Evolutionary conservation across 2,888 invertebrate species (phyloP).

Genomic region (Dichetophora obliterata): DNA sequence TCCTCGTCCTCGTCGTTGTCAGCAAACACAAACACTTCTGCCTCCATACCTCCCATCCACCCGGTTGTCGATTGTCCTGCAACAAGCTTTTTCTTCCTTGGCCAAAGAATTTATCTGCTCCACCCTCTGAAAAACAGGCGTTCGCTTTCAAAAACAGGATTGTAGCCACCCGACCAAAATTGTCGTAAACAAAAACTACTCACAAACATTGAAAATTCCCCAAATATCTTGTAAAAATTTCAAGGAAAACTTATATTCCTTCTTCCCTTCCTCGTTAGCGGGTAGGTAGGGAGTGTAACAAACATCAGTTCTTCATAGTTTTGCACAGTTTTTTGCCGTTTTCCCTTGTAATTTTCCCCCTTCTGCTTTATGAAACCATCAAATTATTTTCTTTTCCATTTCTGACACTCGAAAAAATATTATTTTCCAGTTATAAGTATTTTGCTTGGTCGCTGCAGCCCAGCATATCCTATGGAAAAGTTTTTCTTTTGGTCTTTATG

Average conservation of each 20-base stretch:
- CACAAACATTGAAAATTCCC: constrained; percentile 41
- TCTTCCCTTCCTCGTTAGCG: background rate
- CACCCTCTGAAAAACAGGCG: constrained; percentile 15
- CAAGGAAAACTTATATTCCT: constrained; percentile 35
- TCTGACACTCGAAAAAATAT: constrained; percentile 68
- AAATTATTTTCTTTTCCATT: constrained; percentile 70
- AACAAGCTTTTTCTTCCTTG: background rate
- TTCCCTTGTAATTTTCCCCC: constrained; percentile 55
- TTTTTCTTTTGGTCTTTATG: constrained; percentile 1
- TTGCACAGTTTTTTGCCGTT: constrained; percentile 34
- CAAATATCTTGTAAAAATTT: constrained; percentile 35
- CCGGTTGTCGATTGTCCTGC: constrained; percentile 1
- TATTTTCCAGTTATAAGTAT: constrained; percentile 66
- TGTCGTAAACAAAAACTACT: constrained; percentile 26
- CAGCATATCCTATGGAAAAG: constrained; percentile 56
- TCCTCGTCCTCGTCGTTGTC: background rate
- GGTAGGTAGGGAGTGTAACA: no score
- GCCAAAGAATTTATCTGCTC: background rate
- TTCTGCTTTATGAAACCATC: constrained; percentile 66
- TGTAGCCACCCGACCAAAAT: constrained; percentile 22
- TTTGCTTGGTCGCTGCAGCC: constrained; percentile 49
- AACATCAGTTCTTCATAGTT: constrained; percentile 22
- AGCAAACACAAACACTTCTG: background rate
- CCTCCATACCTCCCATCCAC: background rate
- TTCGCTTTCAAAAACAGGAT: constrained; percentile 46